Conservation (phyloP, 2,797 vertebrate species). For the Capromys pilorides region DNA sequence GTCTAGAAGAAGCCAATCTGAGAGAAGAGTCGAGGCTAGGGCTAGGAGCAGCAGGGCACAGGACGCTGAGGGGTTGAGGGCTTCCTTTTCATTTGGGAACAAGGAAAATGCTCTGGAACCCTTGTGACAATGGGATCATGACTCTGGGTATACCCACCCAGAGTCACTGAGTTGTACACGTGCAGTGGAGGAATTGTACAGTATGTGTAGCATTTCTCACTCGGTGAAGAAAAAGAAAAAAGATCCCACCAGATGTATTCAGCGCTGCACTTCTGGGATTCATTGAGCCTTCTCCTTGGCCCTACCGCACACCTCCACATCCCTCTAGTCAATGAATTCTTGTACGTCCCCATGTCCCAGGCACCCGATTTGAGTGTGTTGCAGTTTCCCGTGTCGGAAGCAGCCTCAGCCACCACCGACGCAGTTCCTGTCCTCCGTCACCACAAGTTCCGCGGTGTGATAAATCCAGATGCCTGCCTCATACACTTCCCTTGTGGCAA, state of each 20-base stretch:
- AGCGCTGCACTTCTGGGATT: not conserved
- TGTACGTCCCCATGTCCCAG: too few species aligned
- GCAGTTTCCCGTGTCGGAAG: too few species aligned
- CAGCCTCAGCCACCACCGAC: not conserved
- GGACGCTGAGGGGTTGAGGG: fast-evolving
- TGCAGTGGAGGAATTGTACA: not conserved
- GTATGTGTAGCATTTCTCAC: not conserved
- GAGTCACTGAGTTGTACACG: fast-evolving
- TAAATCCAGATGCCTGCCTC: too few species aligned
- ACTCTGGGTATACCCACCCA: not conserved
- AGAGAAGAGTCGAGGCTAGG: not conserved
- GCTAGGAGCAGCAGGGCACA: fast-evolving
- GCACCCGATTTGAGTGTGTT: not conserved
- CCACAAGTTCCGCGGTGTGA: not conserved
- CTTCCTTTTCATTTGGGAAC: not conserved
- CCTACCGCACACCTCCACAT: fast-evolving
- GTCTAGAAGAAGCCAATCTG: not conserved
- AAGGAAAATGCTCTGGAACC: not conserved
- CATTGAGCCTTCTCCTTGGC: fast-evolving
- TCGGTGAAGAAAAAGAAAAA: too few species aligned
- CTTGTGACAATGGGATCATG: not conserved
- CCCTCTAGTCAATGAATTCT: too few species aligned
- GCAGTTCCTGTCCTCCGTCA: too few species aligned
- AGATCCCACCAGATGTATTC: too few species aligned
- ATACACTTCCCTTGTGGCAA: not conserved